These are phyloP conservation scores for Phyllostomus discolor DNA, from an alignment of 2,113 vertebrate species.

Conservation along the genomic window DNA sequence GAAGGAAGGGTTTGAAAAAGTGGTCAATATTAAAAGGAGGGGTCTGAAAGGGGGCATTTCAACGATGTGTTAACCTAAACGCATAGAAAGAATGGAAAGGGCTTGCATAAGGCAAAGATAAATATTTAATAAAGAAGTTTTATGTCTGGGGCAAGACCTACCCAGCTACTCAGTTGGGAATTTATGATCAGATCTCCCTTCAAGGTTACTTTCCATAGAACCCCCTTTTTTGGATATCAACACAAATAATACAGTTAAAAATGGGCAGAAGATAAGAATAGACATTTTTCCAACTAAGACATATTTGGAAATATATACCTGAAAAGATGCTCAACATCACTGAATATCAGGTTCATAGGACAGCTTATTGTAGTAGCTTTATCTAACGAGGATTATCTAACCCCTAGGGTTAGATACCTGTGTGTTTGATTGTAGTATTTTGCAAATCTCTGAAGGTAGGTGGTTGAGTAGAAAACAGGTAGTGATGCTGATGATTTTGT, in stretches of 20 bases:
- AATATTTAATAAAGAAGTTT: not conserved
- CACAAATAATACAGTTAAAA: not conserved
- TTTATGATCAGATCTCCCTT: not conserved
- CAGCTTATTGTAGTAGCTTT: not conserved
- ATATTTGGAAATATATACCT: not conserved
- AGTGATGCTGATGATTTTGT: not conserved
- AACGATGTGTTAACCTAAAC: not conserved
- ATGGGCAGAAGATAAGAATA: not conserved
- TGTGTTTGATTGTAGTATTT: not conserved
- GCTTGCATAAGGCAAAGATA: not conserved
- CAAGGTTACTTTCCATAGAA: not conserved
- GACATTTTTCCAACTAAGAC: not conserved
- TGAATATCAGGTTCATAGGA: not conserved
- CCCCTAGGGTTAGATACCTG: not conserved
- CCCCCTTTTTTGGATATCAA: no score
- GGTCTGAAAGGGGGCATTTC: not conserved
- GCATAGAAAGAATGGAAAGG: not conserved
- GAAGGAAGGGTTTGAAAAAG: not conserved
- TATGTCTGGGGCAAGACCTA: not conserved
- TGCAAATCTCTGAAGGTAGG: not conserved
- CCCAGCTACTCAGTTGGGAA: not conserved
- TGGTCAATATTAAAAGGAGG: not conserved
- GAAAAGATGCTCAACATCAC: not conserved
- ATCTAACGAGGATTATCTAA: not conserved
- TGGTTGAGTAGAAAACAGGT: not conserved